Percentiles rank a stretch among this genome's conserved stretches.
These are phyloP conservation scores for Limosa lapponica DNA, from an alignment of 2,797 vertebrate species.

Conservation along the genomic window DNA sequence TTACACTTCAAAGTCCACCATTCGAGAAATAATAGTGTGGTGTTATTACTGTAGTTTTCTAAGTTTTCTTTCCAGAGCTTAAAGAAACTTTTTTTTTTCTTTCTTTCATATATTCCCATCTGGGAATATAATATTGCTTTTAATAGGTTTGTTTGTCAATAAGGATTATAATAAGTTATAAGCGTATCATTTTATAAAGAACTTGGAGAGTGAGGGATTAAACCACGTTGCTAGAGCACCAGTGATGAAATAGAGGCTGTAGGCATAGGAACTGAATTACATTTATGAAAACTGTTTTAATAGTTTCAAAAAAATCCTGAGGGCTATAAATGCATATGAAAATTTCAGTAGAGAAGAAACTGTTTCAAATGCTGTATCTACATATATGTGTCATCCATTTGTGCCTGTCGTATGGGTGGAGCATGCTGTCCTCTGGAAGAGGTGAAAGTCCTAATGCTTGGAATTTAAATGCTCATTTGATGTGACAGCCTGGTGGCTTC, in stretches of 20 bases:
- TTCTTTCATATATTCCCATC: not conserved
- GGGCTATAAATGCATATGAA: not conserved
- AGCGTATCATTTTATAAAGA: not conserved
- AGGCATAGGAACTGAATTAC: not conserved
- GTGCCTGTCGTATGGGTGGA: not conserved
- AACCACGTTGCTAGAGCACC: not conserved
- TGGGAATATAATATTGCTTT: not conserved
- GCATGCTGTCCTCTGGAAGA: not conserved
- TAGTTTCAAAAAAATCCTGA: not conserved
- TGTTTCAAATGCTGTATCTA: not conserved
- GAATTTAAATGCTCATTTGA: not conserved
- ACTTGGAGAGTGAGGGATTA: not conserved
- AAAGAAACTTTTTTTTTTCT: not conserved
- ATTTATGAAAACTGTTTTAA: not conserved
- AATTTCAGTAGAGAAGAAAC: not conserved
- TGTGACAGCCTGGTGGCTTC: not conserved
- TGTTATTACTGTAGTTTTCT: not conserved
- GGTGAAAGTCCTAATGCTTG: not conserved
- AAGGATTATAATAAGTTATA: not conserved
- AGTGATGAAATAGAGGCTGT: not conserved
- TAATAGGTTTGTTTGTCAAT: not conserved
- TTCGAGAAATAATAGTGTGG: not conserved
- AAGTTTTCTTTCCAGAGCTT: not conserved
- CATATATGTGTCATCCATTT: not conserved
- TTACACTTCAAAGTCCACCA: not conserved